Percentiles rank a stretch among this genome's conserved stretches.
phyloP scores from a whole-genome alignment of 2,888 invertebrate genomes.

The Pristionchus arcanus region DNA sequence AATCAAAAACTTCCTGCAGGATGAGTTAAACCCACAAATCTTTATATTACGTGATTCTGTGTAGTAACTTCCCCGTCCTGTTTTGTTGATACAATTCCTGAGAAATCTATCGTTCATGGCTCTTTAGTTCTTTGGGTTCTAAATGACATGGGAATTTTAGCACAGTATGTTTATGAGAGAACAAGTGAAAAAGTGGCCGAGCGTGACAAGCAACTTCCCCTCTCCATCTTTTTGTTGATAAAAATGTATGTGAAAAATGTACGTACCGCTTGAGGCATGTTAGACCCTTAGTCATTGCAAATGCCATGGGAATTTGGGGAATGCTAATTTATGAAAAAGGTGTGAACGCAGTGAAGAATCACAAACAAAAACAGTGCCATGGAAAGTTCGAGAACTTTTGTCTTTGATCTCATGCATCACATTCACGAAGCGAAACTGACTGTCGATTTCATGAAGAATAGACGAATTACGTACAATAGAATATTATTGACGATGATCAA shows the following conservation, averaged over 20 bases:
- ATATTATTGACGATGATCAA: no score
- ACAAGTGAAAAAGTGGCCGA: background rate
- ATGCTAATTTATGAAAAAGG: background rate
- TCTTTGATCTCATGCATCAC: background rate
- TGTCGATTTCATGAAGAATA: background rate
- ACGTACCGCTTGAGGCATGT: background rate
- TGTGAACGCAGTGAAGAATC: background rate
- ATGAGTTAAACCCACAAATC: background rate
- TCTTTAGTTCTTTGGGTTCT: background rate
- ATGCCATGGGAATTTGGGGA: background rate
- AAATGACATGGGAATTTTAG: background rate
- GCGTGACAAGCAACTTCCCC: background rate
- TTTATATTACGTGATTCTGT: background rate
- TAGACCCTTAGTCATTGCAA: background rate
- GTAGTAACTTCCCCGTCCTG: background rate
- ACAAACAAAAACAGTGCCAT: background rate
- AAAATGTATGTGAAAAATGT: background rate
- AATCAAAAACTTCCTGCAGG: background rate
- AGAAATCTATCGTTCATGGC: background rate
- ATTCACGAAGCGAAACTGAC: background rate
- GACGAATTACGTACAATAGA: no score
- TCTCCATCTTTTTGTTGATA: background rate
- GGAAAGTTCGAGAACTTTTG: background rate
- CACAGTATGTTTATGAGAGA: background rate
- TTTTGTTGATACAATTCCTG: background rate